Evolutionary conservation across 1,140 invertebrate species (phyloP), one percentile per base, ranked within the genome.

Genomic region (Nymphalis io): DNA sequence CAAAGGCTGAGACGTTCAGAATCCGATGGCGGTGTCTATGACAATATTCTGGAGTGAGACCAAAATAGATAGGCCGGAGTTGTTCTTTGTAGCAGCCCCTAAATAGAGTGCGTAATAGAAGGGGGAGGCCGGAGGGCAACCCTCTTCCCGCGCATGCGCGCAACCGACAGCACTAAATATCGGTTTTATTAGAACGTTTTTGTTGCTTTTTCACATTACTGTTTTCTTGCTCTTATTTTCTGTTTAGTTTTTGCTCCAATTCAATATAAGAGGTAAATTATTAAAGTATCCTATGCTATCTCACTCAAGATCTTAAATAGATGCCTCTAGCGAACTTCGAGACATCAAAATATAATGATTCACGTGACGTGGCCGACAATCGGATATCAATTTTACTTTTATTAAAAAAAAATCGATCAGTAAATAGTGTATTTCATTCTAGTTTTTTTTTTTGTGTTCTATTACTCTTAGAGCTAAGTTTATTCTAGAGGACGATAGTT

Each of bases 51-150:
- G 73, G 76, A 82, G 70, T 75, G 72, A 83, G 81, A 88, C 85
- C 84, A 89, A 91, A 90, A 91, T 91, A 90, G 88, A 90, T 88
- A 86, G 83, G 79, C 75, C 80, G 66, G 77, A 90, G 81, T 87
- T 82, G 84, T 86, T 87, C 85, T 86, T 85, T 87, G 88, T 88
- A 85, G 78, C 84, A 81, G 80, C 87, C 86, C 84, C 88, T 90
- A 89, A 88, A 90, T 88, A 87, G 84, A 89, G 88, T 87, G 82
- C 85, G 86, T 88, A 87, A 88, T 87, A 88, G 79, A 79, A 85
- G 81, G 86, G 88, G 86, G 88, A 85, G 85, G 82, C 60, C 72
- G 75, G 82, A 80, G 83, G 80, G 84, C 65, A 75, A 77, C 77
- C 78, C 74, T 81, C 76, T 57, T 42, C 68, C 58, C 80, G 81